Evolutionary conservation across 1,140 invertebrate genomes (phyloP), one percentile per base, ranked within the genome.

Genomic region (Cotesia typhae): DNA sequence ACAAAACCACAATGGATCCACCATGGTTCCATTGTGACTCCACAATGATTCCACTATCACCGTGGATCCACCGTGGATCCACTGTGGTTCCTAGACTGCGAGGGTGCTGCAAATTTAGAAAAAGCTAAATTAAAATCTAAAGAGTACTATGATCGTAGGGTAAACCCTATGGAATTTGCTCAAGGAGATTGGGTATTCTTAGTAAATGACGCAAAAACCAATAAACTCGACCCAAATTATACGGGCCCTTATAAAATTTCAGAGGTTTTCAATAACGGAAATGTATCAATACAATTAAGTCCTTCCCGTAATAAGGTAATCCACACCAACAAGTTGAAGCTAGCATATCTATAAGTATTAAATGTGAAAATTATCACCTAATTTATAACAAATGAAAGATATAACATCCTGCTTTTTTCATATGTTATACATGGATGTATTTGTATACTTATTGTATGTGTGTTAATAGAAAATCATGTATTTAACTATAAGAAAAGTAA

Each of bases 191-290:
- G 57, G 12, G 70, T 71, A 17, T 65, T 51, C 51, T 51, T 71
- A 9, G 10, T 71, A 6, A 71, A 71, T 28, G 70, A 71, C 28
- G 17, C 70, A 9, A 55, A 65, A 10, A 64, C 61, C 1, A 53
- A 20, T n/a, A 71, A 71, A 65, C 57, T 71, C 60, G 61, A 71
- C 28, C 41, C 60, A 6, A 55, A 71, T 28, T 71, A 71, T 38
- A 35, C 14, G 5, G 70, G 70, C 10, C 60, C 70, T 35, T 71
- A 65, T 64, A 20, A 28, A 12, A 64, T 71, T 2, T 14, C 28
- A 5, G 17, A 59, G 47, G 17, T 64, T 12, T 53, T 52, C 35
- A 64, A 53, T 14, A 38, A 71, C 10, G 51, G 47, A 17, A 71
- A 71, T 47, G 70, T 51, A 38, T 20, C 37, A 4, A 65, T 71